Evolutionary conservation across 2,888 invertebrate species (phyloP), one percentile per base, ranked within the genome.

Genomic region (Drosophila helvetica): DNA sequence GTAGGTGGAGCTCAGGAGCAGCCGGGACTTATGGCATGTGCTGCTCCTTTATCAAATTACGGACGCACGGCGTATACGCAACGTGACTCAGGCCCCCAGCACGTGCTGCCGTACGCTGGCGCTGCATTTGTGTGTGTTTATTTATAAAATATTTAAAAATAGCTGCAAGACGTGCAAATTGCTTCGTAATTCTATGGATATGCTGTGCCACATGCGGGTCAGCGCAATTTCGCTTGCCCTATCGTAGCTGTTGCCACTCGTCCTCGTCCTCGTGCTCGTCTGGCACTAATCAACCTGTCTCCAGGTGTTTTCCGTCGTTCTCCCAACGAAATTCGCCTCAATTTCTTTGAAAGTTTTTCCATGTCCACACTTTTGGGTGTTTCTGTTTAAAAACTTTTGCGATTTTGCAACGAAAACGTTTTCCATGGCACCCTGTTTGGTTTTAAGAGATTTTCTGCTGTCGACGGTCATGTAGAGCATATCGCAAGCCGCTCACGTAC

Each of bases 141-240:
- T 82, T 82, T 79, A 83, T 84, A 74, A 85, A 87, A 77, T 87
- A 84, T 84, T 87, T 85, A 81, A 85, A 66, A 87, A 69, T 81
- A 72, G 70, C 69, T 56, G 74, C 86, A 85, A 85, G 77, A 87
- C 87, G 83, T 83, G 83, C 79, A 79, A 87, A 79, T 81, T 69
- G 82, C 79, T 56, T 45, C 52, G 42, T 53, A 51, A 57, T 54
- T 58, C 54, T 61, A 56, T 15, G 53, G 54, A 58, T 46, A 51
- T 42, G 53, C 66, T 71, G 25, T 27, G 22, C 22, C 73, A 54
- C 70, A 61, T 62, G 60, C 10, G 15, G 38, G 38, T 38, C 38
- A 33, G 12, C 12, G 33, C 4, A 10, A 30, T n/a, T 9, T 10
- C 30, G 63, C 64, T 3, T 2, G 30, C 5, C 33, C 15, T 12